Evolutionary conservation across 1,140 invertebrate species (phyloP).

Genomic region (Laupala kohalensis): DNA sequence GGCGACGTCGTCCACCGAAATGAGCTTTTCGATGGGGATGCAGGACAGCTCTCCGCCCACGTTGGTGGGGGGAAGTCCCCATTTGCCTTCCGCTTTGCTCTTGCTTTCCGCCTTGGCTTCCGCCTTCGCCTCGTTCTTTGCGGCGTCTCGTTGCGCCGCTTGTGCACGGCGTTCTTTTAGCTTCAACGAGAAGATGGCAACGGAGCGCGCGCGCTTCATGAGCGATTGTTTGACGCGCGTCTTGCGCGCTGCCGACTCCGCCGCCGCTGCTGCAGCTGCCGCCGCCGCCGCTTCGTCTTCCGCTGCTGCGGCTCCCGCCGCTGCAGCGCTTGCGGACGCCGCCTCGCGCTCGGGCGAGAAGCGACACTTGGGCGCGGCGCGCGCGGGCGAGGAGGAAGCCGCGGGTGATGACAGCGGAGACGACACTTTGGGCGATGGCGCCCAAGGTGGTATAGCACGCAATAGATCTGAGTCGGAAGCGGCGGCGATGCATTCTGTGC

Average conservation of each 20-base stretch:
- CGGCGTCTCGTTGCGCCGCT: constrained; percentile 34
- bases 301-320: constrained; percentile 19
- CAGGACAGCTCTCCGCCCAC: constrained; percentile 63
- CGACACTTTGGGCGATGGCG: constrained; percentile 22
- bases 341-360: constrained; percentile 28
- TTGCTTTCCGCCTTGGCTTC: constrained; percentile 7
- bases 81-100: constrained; percentile 21
- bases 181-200: constrained; percentile 69
- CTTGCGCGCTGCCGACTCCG: constrained; percentile 14
- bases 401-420: constrained; percentile 23
- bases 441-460: constrained; percentile 34
- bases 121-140: constrained; percentile 15
- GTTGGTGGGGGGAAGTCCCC: constrained; percentile 45
- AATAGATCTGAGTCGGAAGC: constrained; percentile 45
- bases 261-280: neutral
- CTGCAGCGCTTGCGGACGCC: constrained; percentile 27
- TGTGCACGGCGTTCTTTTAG: constrained; percentile 58
- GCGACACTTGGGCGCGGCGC: constrained; percentile 27
- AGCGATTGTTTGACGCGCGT: constrained; percentile 47
- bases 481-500: constrained; percentile 51
- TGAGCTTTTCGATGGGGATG: constrained; percentile 63
- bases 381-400: constrained; percentile 30
- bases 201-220: constrained; percentile 65
- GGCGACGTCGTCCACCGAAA: constrained; percentile 21
- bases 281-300: constrained; percentile 25